Conservation (phyloP, 2,888 invertebrate species). For the Aspidiotus rigidus region DNA sequence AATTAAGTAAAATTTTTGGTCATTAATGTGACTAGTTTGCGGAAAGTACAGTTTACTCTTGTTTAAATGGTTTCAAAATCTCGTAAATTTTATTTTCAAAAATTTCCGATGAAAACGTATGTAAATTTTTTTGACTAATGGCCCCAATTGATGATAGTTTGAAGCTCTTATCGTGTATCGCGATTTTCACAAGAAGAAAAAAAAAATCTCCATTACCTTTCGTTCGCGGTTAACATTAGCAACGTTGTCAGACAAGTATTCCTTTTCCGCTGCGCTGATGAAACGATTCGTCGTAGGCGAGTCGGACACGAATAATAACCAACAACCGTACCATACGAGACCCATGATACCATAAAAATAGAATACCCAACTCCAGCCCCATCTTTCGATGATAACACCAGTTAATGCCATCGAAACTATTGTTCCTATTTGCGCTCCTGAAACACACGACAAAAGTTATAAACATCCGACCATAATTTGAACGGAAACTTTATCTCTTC, state of each 20-base stretch:
- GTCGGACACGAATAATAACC: conserved; percentile 42
- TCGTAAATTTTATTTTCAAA: no score
- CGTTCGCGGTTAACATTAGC: conserved; percentile 26
- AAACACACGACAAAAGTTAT: not conserved
- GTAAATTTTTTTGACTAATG: no score
- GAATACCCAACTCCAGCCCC: conserved; percentile 51
- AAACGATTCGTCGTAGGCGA: conserved; percentile 64
- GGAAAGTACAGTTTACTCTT: no score
- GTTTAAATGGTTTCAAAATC: not conserved
- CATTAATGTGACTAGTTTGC: no score
- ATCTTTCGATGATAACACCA: conserved; percentile 38
- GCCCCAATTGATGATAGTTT: no score
- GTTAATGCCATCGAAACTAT: conserved; percentile 40
- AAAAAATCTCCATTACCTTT: conserved; percentile 1
- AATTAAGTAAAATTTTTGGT: no score
- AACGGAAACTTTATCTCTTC: no score
- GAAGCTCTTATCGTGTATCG: not conserved
- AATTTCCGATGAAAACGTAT: no score
- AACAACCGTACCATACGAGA: conserved; percentile 49
- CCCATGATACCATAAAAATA: conserved; percentile 51
- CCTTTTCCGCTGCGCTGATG: conserved; percentile 60
- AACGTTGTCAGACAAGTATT: conserved; percentile 37
- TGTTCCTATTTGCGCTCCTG: conserved; percentile 40
- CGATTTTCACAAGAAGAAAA: not conserved
- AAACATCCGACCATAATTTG: no score